Evolutionary conservation across 2,797 vertebrate species (phyloP).

Genomic region (Sebastolobus altivelis): DNA sequence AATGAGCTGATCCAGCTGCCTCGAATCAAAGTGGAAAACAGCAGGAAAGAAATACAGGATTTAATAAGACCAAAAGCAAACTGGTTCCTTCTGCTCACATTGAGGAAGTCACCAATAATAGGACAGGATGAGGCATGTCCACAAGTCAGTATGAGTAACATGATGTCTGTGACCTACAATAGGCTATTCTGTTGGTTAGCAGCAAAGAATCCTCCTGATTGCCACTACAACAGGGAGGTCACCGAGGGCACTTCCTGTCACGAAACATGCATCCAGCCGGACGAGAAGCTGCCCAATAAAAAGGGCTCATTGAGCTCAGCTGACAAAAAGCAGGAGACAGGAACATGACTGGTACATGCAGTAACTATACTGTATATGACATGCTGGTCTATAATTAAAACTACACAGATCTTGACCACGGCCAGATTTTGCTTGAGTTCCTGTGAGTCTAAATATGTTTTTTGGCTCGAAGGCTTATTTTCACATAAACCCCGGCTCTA

Average conservation of each 20-base stretch:
- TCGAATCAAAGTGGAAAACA: constrained; percentile 14
- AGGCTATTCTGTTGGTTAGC: constrained; percentile 9
- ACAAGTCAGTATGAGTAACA: constrained; percentile 53
- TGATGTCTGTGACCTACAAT: constrained; percentile 16
- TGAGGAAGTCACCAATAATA: constrained; percentile 43
- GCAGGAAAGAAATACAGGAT: constrained; percentile 16
- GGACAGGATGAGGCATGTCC: constrained; percentile 40
- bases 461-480: background rate
- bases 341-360: constrained; percentile 5
- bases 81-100: constrained; percentile 6
- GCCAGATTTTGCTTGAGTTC: constrained; percentile 8
- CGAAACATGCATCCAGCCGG: constrained; percentile 15
- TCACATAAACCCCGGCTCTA: background rate
- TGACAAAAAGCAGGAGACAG: constrained; percentile 11
- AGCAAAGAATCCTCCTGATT: constrained; percentile 16
- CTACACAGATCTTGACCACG: background rate
- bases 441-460: constrained; percentile 1
- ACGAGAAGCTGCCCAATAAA: constrained; percentile 24
- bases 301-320: constrained; percentile 32
- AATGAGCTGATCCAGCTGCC: constrained; percentile 26
- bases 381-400: background rate
- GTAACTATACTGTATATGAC: background rate
- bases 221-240: constrained; percentile 18
- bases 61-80: background rate
- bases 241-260: constrained; percentile 48